phyloP scores from a whole-genome alignment of 2,888 invertebrate genomes.

The Philereme vetulata region DNA sequence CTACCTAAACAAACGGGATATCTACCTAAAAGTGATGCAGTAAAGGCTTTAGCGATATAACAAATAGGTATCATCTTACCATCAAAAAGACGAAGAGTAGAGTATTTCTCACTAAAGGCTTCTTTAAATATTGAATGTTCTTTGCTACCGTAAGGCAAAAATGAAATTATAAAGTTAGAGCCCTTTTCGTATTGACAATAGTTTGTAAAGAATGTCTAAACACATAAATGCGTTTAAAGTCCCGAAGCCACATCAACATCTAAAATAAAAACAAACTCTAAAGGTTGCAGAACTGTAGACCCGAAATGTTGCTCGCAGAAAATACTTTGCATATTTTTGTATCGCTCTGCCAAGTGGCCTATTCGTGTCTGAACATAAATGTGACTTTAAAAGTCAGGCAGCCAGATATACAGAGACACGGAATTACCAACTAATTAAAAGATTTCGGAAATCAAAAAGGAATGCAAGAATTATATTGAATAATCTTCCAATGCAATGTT shows the following conservation, averaged over 20 bases:
- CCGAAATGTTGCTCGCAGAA: conserved; percentile 20
- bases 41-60: conserved; percentile 26
- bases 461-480: too few relatives aligned
- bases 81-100: conserved; percentile 2
- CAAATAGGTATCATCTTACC: conserved; percentile 23
- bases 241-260: conserved; percentile 35
- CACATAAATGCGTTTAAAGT: conserved; percentile 42
- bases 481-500: neutral
- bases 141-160: neutral
- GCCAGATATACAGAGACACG: too few relatives aligned
- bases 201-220: conserved; percentile 25
- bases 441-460: too few relatives aligned
- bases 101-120: neutral
- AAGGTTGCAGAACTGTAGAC: conserved; percentile 43
- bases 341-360: conserved; percentile 14
- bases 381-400: too few relatives aligned
- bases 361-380: neutral
- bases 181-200: neutral
- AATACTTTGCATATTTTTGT: conserved; percentile 38
- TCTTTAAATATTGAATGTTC: neutral
- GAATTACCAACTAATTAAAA: too few relatives aligned
- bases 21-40: conserved; percentile 35
- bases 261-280: conserved; percentile 36
- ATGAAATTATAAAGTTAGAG: neutral
- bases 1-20: conserved; percentile 53